These are phyloP conservation scores for Drosophila robusta DNA, from an alignment of 2,888 invertebrate species.

Conservation along the genomic window DNA sequence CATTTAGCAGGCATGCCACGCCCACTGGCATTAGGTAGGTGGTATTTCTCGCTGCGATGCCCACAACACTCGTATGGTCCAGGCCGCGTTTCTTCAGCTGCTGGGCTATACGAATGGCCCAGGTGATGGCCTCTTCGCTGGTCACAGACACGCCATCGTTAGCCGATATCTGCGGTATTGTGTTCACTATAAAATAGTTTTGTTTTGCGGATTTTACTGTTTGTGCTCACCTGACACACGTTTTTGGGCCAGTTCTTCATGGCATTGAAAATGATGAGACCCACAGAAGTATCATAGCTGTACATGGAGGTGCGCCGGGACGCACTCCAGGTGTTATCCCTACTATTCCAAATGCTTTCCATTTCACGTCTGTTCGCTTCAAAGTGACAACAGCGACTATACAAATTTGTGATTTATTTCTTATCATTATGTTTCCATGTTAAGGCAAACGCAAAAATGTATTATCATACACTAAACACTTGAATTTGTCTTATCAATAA, in stretches of 20 bases:
- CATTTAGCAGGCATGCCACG: slow-evolving; percentile 4
- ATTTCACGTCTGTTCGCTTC: slow-evolving; percentile 7
- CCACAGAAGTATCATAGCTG: slow-evolving; percentile 32
- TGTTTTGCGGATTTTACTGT: neutral
- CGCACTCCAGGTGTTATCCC: slow-evolving; percentile 43
- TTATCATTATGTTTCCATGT: neutral
- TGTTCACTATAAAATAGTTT: neutral
- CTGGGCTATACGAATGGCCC: slow-evolving; percentile 65
- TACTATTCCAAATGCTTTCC: slow-evolving; percentile 10
- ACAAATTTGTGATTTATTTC: slow-evolving; percentile 11
- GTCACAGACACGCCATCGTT: slow-evolving; percentile 55
- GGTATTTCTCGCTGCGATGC: slow-evolving; percentile 53
- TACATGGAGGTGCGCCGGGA: slow-evolving; percentile 23
- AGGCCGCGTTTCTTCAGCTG: slow-evolving; percentile 55
- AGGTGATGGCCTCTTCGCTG: slow-evolving; percentile 50
- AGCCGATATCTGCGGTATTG: slow-evolving; percentile 59
- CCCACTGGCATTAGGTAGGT: slow-evolving; percentile 6
- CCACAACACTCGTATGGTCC: slow-evolving; percentile 63
- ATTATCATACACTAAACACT: slow-evolving; percentile 19
- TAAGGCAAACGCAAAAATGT: neutral
- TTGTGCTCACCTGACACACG: slow-evolving; percentile 40
- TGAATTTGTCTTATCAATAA: slow-evolving; percentile 18
- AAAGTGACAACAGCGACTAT: slow-evolving; percentile 12
- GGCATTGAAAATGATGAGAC: slow-evolving; percentile 34
- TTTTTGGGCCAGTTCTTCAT: slow-evolving; percentile 53